Base-by-base conservation (phyloP, 2,113 vertebrate species). In the Nyctibius bracteatus region DNA sequence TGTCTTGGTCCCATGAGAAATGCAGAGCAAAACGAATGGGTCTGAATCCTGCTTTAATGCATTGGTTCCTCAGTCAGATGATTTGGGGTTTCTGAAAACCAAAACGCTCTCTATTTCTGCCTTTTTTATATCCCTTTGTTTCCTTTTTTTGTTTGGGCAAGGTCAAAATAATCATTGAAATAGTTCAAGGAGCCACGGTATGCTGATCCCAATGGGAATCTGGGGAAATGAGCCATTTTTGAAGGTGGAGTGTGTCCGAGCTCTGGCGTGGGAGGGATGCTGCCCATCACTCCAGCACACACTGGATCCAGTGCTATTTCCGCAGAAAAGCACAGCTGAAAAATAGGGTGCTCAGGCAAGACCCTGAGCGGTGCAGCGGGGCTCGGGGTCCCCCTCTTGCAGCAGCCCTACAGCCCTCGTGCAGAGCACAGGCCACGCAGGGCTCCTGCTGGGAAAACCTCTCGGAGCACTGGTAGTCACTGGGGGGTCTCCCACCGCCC, bases 1-100 rank as follows among this genome's bases (percentile, higher is more conserved):
- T 24, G 35, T 11, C 81, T 47, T 0, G 0, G 63, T 44, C 51
- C 46, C 4, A 1, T 14, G 82, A 67, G 61, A 92, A 66, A 51
- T 0, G 9, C 78, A 54, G 47, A 77, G 84, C 41, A 33, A 12
- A 74, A 31, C 0, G 0, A 51, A 35, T 0, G 3, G 43, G 47
- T 31, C 33, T 72, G 52, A 74, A 30, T 14, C 39, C 74, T 79
- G 65, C 43, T 55, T 30, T 30, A 81, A 47, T 10, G 49, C 39
- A 78, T 78, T 33, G 33, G 23, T 74, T 73, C 59, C 79, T 75
- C 37, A 20, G 1, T 17, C 44, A 33, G 77, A 23, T 47, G n/a
- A 20, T 52, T 10, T 27, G 30, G 47, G 28, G 22, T 12, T 41
- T 81, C 70, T 33, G 57, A 43, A 59, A 58, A 54, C 22, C 0